phyloP scores from a whole-genome alignment of 2,797 vertebrate species.

The Ispidina lecontei region DNA sequence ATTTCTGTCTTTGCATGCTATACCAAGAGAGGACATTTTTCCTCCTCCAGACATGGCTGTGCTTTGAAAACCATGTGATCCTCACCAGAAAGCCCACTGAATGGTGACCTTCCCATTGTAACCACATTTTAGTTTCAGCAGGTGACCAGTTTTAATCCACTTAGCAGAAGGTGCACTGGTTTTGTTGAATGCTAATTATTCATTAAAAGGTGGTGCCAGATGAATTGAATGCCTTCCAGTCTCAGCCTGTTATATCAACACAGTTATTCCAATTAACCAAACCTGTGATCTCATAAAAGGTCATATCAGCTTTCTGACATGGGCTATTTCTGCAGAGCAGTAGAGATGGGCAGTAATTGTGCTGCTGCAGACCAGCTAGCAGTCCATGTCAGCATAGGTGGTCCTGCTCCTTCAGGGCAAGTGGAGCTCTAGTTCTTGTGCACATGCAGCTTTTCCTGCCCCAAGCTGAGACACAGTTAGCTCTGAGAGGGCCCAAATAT shows the following conservation, averaged over 20 bases:
- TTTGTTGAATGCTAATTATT: constrained; percentile 50
- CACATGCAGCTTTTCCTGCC: not conserved
- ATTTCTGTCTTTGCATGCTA: not conserved
- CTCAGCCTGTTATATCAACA: constrained; percentile 27
- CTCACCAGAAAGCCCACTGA: not conserved
- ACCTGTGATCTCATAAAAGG: constrained; percentile 43
- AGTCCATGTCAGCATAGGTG: rapidly evolving
- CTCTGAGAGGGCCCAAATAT: not conserved
- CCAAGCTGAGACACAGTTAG: not conserved
- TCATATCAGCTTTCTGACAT: not conserved
- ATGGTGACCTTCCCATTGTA: not conserved
- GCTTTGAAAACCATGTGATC: constrained; percentile 21
- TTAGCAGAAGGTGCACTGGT: constrained; percentile 36
- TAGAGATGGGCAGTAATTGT: not conserved
- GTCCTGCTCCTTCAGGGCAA: not conserved
- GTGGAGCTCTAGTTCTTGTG: not conserved
- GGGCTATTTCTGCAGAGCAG: not conserved
- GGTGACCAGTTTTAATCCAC: constrained; percentile 57
- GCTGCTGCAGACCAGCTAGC: not conserved
- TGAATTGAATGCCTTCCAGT: constrained; percentile 35
- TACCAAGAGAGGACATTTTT: not conserved
- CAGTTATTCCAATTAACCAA: constrained; percentile 47
- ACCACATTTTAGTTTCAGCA: constrained; percentile 37
- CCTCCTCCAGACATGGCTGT: not conserved
- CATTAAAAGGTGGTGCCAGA: constrained; percentile 31